These are phyloP conservation scores for Eucera pruinosa DNA, from an alignment of 2,888 invertebrate genomes.

Conservation along the genomic window DNA sequence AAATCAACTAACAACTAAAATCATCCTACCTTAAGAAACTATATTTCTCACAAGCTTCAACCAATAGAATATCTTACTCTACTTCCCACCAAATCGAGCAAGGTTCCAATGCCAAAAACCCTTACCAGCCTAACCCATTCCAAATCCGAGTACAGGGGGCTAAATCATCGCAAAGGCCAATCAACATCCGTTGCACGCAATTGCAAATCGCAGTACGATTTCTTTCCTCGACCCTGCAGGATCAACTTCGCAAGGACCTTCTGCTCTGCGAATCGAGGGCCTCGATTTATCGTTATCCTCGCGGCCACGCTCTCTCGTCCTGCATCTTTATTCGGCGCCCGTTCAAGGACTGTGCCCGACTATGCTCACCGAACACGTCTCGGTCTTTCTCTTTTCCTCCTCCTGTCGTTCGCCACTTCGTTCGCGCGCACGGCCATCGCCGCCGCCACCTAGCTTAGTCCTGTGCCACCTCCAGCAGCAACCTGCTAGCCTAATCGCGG, in stretches of 20 bases:
- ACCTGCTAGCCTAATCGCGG: constrained; percentile 80
- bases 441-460: constrained; percentile 74
- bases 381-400: constrained; percentile 11
- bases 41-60: not conserved
- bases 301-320: constrained; percentile 22
- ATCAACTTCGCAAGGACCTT: constrained; percentile 35
- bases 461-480: constrained; percentile 81
- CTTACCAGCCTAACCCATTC: not conserved
- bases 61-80: not conserved
- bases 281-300: constrained; percentile 35
- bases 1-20: not conserved
- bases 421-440: constrained; percentile 57
- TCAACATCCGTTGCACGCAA: constrained; percentile 20
- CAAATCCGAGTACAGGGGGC: not conserved
- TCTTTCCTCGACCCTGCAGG: constrained; percentile 5
- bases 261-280: constrained; percentile 40
- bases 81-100: not conserved
- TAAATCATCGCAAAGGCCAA: constrained; percentile 30
- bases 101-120: too few relatives aligned
- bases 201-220: constrained; percentile 26
- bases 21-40: not conserved
- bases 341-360: constrained; percentile 58
- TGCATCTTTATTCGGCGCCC: constrained; percentile 50
- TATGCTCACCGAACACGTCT: constrained; percentile 19
- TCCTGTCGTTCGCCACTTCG: constrained; percentile 34